These are phyloP conservation scores for Metalampra italica DNA, from an alignment of 2,888 invertebrate species.

Conservation along the genomic window DNA sequence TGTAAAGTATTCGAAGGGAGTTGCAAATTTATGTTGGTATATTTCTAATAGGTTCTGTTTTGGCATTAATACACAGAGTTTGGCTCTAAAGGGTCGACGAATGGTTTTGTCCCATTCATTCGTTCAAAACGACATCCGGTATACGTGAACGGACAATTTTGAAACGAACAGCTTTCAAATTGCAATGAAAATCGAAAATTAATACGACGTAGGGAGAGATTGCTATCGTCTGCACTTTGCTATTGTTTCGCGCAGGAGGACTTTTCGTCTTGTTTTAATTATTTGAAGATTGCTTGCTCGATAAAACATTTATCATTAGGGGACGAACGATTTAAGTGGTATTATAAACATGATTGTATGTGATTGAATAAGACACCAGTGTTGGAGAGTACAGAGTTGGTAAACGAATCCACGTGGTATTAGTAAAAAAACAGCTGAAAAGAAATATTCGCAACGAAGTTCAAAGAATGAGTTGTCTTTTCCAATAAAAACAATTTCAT, in stretches of 20 bases:
- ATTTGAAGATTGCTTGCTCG: background rate
- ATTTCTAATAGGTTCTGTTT: slow-evolving; percentile 55
- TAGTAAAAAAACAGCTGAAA: no score
- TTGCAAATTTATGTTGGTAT: slow-evolving; percentile 22
- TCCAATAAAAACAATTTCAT: no score
- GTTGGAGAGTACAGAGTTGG: background rate
- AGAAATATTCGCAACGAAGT: no score
- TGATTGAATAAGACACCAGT: no score
- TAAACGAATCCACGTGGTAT: no score
- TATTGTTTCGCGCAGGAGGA: slow-evolving; percentile 17
- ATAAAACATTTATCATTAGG: no score
- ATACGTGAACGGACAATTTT: slow-evolving; percentile 58
- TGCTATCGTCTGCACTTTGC: slow-evolving; percentile 20
- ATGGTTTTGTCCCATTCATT: slow-evolving; percentile 59
- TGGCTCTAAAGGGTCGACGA: slow-evolving; percentile 49
- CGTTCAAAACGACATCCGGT: slow-evolving; percentile 51
- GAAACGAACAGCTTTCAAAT: slow-evolving; percentile 30
- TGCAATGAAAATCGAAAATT: slow-evolving; percentile 44
- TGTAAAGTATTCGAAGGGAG: slow-evolving; percentile 6
- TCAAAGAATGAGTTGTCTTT: no score
- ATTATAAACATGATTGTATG: no score
- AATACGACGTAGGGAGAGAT: slow-evolving; percentile 17
- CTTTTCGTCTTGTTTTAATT: slow-evolving; percentile 13
- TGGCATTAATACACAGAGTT: slow-evolving; percentile 57
- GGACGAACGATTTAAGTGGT: no score